phyloP scores from a whole-genome alignment of 2,888 invertebrate genomes.

The Pollenia angustigena region DNA sequence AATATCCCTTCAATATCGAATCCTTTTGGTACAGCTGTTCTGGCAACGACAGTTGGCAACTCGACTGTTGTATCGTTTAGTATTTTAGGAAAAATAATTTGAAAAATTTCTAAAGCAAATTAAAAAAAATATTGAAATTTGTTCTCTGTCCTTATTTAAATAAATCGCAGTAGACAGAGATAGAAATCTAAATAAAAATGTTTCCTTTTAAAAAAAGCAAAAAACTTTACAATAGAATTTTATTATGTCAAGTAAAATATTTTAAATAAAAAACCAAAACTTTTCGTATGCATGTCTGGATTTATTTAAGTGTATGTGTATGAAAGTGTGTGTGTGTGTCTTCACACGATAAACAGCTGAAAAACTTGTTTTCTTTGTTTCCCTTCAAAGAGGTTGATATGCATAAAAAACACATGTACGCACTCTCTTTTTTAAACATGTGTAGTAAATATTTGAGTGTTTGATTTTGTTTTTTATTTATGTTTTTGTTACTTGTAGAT shows the following conservation, averaged over 20 bases:
- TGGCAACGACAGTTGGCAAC: too few relatives aligned
- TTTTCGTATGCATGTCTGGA: neutral
- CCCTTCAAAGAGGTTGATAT: neutral
- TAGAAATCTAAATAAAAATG: neutral
- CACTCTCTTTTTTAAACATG: neutral
- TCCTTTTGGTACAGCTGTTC: too few relatives aligned
- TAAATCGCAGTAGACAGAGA: neutral
- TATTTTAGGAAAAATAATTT: too few relatives aligned
- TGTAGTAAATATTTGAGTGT: slow-evolving; percentile 25
- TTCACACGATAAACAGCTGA: slow-evolving; percentile 18
- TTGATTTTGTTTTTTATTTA: neutral
- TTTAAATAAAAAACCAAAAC: slow-evolving; percentile 8
- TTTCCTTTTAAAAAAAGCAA: neutral
- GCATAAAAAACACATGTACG: neutral
- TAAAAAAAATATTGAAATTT: neutral
- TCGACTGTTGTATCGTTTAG: too few relatives aligned
- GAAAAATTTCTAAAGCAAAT: too few relatives aligned
- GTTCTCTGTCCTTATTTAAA: neutral
- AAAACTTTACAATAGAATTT: slow-evolving; percentile 27
- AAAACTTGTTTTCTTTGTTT: slow-evolving; percentile 2
- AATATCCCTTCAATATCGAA: too few relatives aligned
- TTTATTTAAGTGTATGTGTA: neutral
- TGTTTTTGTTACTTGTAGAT: slow-evolving; percentile 27
- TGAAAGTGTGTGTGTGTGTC: neutral
- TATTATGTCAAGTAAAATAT: slow-evolving; percentile 14